Evolutionary conservation across 2,888 invertebrate genomes (phyloP), one percentile per base, ranked within the genome.

Genomic region (Stenichneumon culpator): DNA sequence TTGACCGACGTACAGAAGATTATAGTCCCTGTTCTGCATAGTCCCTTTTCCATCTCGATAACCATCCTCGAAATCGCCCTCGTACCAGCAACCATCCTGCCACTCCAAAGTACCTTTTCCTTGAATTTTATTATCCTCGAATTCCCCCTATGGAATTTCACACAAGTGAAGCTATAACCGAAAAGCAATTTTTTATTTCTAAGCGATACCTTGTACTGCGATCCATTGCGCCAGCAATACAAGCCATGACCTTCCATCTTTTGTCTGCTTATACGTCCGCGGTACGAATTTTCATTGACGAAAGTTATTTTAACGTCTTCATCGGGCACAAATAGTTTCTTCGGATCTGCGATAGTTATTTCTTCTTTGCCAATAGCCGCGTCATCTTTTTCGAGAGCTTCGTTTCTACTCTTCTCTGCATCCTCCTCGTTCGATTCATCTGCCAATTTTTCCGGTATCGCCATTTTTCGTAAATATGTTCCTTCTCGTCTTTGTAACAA

Each of bases 231-330:
- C 96, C 96, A 96, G 78, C 93, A 94, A 90, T 95, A 96, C 3
- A 94, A 94, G 4, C 96, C 96, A 86, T 94, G 93, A 1, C 96
- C 96, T 87, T 96, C 94, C 95, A 96, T 96, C 86, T 95, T 92
- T 89, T 95, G 95, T 91, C 94, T 94, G 22, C 94, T 95, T 77
- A 95, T 93, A 52, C 94, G 91, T 28, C 96, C 96, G 90, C 95
- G 95, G 88, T 96, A 96, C 1, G 93, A 75, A 89, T 96, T 96
- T 14, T 95, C 95, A 90, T 95, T 96, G 85, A 93, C 94, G 87
- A 96, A 96, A 81, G 86, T 92, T 73, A 96, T 95, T 73, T 94
- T 89, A 14, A 94, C 95, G 83, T 92, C 93, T 92, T 95, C 95
- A 86, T 95, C 94, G 2, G 75, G 89, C 6, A 83, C n/a, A 32